Evolutionary conservation across 2,113 vertebrate genomes (phyloP).

Genomic region (Hemibagrus wyckioides): DNA sequence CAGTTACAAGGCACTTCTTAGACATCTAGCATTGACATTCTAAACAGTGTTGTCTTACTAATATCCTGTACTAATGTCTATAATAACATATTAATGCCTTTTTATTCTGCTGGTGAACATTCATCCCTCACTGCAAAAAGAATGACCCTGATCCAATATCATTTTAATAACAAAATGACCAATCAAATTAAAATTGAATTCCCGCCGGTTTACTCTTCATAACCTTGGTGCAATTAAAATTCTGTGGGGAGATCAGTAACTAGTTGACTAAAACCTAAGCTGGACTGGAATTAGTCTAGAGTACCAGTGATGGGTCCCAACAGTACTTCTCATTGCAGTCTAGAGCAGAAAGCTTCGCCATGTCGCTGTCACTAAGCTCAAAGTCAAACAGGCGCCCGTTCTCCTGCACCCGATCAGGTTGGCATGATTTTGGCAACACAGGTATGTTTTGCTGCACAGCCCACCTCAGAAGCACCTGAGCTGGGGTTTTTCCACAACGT

Average conservation of each 20-base stretch:
- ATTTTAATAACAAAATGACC: neutral
- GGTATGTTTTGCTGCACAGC: slow-evolving; percentile 77
- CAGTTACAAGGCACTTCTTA: neutral
- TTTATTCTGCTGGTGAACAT: neutral
- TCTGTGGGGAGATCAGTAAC: too few species aligned
- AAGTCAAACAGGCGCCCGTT: slow-evolving; percentile 77
- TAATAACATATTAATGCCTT: neutral
- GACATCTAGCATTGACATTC: neutral
- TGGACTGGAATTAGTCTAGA: slow-evolving; percentile 50
- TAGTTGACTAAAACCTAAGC: neutral
- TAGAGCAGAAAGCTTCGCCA: slow-evolving; percentile 68
- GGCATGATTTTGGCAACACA: slow-evolving; percentile 77
- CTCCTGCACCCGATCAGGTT: slow-evolving; percentile 66
- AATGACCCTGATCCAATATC: neutral
- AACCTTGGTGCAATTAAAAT: too few species aligned
- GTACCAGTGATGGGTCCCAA: slow-evolving; percentile 76
- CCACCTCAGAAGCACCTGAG: slow-evolving; percentile 81
- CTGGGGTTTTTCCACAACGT: slow-evolving; percentile 61
- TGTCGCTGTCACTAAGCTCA: slow-evolving; percentile 65
- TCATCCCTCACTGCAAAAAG: neutral
- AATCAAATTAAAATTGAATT: neutral
- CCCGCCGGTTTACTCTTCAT: neutral
- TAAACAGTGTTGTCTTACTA: neutral
- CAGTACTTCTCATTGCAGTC: slow-evolving; percentile 75
- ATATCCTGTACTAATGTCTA: neutral